A percentile compares a stretch with the other conserved stretches of the same genome.
These are phyloP conservation scores for Clitarchus hookeri DNA, from an alignment of 2,888 invertebrate species.

Conservation along the genomic window DNA sequence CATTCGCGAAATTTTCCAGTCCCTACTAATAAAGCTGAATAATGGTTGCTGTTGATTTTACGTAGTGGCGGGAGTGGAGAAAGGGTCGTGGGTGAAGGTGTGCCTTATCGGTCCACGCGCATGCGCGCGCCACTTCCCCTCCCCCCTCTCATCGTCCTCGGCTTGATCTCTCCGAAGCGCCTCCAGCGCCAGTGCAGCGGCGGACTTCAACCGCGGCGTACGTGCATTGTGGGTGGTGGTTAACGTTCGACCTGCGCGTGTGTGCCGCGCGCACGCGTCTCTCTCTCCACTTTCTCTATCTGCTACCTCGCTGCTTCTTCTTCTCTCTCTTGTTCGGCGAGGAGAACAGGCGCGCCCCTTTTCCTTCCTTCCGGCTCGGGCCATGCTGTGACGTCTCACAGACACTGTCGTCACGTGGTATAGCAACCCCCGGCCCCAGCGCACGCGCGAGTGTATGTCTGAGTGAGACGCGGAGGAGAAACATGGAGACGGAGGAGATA, in stretches of 20 bases:
- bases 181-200: neutral
- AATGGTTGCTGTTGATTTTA: no score
- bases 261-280: neutral
- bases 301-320: no score
- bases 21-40: no score
- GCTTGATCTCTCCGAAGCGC: neutral
- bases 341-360: no score
- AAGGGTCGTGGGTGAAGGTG: neutral
- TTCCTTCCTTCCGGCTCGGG: neutral
- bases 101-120: neutral
- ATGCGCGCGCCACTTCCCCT: neutral
- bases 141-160: neutral
- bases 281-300: no score
- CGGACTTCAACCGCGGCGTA: neutral
- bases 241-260: neutral
- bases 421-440: neutral
- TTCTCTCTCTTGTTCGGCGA: no score
- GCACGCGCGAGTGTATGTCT: neutral
- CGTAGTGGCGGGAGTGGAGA: no score
- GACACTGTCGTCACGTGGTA: neutral
- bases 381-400: neutral
- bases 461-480: neutral
- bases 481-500: conserved; percentile 87
- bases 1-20: no score
- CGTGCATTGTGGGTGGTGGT: neutral